Evolutionary conservation across 2,113 vertebrate genomes (phyloP).

Genomic region (Pituophis catenifer): DNA sequence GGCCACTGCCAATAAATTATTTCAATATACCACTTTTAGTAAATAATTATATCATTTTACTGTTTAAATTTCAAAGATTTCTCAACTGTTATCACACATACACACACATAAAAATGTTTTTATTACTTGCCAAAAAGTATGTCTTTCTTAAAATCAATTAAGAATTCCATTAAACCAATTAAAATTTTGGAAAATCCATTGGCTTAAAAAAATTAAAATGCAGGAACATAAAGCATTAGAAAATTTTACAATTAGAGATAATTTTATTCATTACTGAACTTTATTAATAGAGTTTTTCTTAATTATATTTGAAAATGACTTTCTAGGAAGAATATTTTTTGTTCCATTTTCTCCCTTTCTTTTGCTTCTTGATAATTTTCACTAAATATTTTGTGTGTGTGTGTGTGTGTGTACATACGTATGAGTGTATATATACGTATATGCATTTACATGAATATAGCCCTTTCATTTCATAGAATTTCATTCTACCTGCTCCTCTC

Average conservation of each 20-base stretch:
- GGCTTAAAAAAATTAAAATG: not conserved
- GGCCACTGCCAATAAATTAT: not conserved
- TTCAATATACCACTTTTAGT: not conserved
- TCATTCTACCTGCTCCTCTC: constrained; percentile 88
- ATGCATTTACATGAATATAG: not conserved
- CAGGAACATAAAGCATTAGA: not conserved
- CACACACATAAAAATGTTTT: not conserved
- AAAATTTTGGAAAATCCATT: not conserved
- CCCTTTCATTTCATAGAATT: not conserved
- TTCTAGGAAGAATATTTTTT: not conserved
- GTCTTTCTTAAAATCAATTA: not conserved
- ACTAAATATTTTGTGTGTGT: not conserved
- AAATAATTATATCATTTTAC: not conserved
- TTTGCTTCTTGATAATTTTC: not conserved
- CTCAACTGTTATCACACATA: not conserved
- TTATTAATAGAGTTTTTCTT: not conserved
- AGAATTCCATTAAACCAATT: not conserved
- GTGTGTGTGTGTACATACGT: not conserved
- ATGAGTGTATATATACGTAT: not conserved
- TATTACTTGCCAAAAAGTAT: not conserved
- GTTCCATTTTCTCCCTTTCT: not conserved
- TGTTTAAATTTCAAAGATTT: not conserved
- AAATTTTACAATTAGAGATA: not conserved
- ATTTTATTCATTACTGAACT: not conserved
- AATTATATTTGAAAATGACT: not conserved